Conservation (phyloP, 2,888 invertebrate genomes). For the Empis livida region DNA sequence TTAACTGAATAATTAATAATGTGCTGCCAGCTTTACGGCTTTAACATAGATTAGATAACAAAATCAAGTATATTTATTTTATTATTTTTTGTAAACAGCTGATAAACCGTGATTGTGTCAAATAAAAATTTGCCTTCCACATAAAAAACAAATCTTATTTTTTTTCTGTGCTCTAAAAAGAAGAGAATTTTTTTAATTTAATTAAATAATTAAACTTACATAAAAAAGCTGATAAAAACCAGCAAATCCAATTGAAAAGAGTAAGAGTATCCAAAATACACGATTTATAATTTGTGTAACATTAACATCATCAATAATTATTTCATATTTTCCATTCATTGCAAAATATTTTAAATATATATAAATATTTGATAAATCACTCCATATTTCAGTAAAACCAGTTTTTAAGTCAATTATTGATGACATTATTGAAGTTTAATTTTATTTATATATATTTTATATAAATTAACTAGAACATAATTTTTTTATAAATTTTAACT, state of each 20-base stretch:
- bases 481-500: too few species aligned
- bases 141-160: too few species aligned
- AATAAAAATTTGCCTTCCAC: neutral
- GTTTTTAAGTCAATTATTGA: conserved; percentile 33
- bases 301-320: conserved; percentile 29
- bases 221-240: conserved; percentile 30
- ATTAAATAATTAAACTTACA: conserved; percentile 18
- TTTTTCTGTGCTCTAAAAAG: too few species aligned
- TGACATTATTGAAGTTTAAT: conserved; percentile 19
- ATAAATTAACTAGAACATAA: too few species aligned
- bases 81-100: neutral
- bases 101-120: too few species aligned
- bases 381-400: conserved; percentile 29
- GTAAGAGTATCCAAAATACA: conserved; percentile 33
- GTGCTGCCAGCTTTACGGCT: neutral
- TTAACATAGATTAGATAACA: too few species aligned
- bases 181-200: too few species aligned
- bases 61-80: neutral
- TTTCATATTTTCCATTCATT: conserved; percentile 26
- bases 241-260: conserved; percentile 25
- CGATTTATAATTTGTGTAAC: conserved; percentile 30
- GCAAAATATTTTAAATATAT: conserved; percentile 31
- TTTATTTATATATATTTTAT: neutral
- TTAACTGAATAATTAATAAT: neutral
- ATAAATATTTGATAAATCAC: conserved; percentile 32